A percentile compares a stretch with the other conserved stretches of the same genome.
Evolutionary conservation across 2,888 invertebrate genomes (phyloP).

Genomic region (Odontocerum albicorne): DNA sequence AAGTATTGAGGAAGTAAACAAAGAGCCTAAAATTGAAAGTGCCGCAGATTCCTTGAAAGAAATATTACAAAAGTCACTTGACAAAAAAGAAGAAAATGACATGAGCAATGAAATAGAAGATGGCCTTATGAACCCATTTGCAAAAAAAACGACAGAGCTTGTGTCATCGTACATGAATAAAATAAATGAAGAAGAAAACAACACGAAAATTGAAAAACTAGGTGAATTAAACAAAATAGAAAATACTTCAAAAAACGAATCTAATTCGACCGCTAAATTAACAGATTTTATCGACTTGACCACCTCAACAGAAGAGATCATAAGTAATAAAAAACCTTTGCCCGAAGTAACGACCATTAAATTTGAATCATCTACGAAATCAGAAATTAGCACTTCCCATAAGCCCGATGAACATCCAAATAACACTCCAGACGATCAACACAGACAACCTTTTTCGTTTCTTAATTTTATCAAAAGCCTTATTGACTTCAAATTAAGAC

Average conservation of each 20-base stretch:
- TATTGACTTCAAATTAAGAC: constrained; percentile 67
- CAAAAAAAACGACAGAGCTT: not conserved
- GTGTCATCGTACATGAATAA: constrained; percentile 1
- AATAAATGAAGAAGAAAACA: not conserved
- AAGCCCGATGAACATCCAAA: constrained; percentile 25
- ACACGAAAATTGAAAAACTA: not conserved
- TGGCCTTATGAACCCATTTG: not conserved
- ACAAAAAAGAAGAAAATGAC: constrained; percentile 49
- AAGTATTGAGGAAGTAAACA: constrained; percentile 39
- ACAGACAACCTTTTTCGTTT: constrained; percentile 52
- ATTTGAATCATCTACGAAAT: not conserved
- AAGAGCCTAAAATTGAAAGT: constrained; percentile 40
- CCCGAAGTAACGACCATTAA: not conserved
- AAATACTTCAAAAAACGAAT: not conserved
- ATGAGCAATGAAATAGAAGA: constrained; percentile 57
- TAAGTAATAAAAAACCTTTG: not conserved
- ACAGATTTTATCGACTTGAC: not conserved
- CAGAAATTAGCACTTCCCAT: not conserved
- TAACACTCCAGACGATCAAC: constrained; percentile 18
- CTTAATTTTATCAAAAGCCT: constrained; percentile 64
- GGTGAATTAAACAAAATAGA: not conserved
- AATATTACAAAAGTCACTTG: constrained; percentile 47
- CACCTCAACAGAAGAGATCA: not conserved
- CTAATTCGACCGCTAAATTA: not conserved
- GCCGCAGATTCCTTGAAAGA: constrained; percentile 51